These are phyloP conservation scores for Carposina sasakii DNA, from an alignment of 1,140 invertebrate species.

Conservation along the genomic window DNA sequence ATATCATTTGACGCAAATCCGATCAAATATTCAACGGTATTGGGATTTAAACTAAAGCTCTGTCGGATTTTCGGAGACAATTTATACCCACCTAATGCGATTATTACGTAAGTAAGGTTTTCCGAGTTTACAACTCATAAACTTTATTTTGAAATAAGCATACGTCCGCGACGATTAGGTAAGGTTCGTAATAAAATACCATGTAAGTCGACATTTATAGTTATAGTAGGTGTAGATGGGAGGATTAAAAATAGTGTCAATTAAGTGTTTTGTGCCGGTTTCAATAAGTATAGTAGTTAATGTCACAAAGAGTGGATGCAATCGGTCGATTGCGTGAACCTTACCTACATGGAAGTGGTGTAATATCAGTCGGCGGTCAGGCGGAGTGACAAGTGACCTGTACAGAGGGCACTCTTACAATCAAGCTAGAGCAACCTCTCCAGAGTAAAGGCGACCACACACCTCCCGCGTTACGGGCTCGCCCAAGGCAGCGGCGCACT, in stretches of 20 bases:
- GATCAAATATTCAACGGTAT: constrained; percentile 62
- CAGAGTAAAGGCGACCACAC: too few species aligned
- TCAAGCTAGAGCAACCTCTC: too few species aligned
- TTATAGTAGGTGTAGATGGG: neutral
- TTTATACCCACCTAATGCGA: constrained; percentile 46
- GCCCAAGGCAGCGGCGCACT: constrained; percentile 45
- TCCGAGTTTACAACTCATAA: constrained; percentile 26
- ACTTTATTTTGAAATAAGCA: neutral
- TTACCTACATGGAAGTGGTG: neutral
- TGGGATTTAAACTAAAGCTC: constrained; percentile 34
- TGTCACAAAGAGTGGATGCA: constrained; percentile 21
- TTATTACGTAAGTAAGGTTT: constrained; percentile 44
- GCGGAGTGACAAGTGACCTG: constrained; percentile 28
- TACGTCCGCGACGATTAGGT: constrained; percentile 10
- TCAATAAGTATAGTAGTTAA: constrained; percentile 4
- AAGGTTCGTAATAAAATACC: constrained; percentile 13
- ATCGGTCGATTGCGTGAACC: constrained; percentile 26
- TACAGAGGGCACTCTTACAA: constrained; percentile 29
- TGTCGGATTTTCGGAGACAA: constrained; percentile 41
- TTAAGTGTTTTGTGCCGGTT: neutral
- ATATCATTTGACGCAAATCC: constrained; percentile 61
- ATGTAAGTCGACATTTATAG: constrained; percentile 1
- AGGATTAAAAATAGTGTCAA: neutral
- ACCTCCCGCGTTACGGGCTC: constrained; percentile 25
- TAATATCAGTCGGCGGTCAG: constrained; percentile 5